Evolutionary conservation across 2,888 invertebrate genomes (phyloP).

Genomic region (Rhodophaea formosa): DNA sequence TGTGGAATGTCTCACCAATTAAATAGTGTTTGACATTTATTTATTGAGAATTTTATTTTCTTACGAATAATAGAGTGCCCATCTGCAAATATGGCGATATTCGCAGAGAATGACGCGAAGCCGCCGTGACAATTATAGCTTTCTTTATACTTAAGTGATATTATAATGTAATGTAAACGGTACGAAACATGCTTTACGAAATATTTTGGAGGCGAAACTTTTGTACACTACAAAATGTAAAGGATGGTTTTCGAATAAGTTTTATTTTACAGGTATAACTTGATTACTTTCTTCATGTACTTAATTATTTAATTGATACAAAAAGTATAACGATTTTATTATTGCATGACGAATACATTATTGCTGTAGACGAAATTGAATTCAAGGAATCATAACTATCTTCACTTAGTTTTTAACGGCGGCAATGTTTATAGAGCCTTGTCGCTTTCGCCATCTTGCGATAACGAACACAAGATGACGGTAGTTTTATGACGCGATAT

Average conservation of each 20-base stretch:
- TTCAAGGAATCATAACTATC: constrained; percentile 52
- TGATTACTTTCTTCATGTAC: constrained; percentile 24
- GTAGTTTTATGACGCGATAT: no score
- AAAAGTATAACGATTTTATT: constrained; percentile 23
- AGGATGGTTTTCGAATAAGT: constrained; percentile 6
- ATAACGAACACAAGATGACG: no score
- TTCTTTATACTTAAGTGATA: constrained; percentile 36
- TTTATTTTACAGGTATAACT: constrained; percentile 16
- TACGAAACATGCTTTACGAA: constrained; percentile 9
- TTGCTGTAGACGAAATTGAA: constrained; percentile 42
- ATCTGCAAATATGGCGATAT: constrained; percentile 79
- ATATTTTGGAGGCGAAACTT: constrained; percentile 3
- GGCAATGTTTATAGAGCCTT: no score
- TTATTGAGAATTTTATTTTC: constrained; percentile 81
- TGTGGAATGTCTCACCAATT: constrained; percentile 74
- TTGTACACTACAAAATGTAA: not conserved
- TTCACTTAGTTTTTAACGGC: constrained; percentile 11
- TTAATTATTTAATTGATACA: constrained; percentile 26
- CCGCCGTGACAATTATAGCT: constrained; percentile 38
- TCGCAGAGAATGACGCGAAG: constrained; percentile 47
- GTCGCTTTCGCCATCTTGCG: no score
- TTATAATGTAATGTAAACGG: constrained; percentile 12
- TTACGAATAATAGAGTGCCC: constrained; percentile 72
- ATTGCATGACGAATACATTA: constrained; percentile 54
- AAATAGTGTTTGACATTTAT: constrained; percentile 79